Percentiles rank a stretch among this genome's conserved stretches.
Evolutionary conservation across 1,140 invertebrate species (phyloP).

Genomic region (Marisa cornuarietis): DNA sequence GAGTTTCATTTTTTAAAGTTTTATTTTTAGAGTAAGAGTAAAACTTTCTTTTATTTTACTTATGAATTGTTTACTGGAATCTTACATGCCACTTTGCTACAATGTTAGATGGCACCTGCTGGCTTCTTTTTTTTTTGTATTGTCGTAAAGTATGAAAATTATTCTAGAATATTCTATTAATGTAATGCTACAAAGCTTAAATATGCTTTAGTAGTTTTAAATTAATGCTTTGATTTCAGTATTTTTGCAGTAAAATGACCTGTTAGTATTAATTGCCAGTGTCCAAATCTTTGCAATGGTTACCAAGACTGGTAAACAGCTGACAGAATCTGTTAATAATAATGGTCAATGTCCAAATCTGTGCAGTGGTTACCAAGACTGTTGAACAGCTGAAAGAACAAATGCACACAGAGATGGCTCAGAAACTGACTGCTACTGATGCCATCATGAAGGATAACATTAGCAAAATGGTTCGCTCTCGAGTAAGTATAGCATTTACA

Average conservation of each 20-base stretch:
- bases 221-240: not conserved
- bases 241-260: not conserved
- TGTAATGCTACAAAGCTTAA: too few species aligned
- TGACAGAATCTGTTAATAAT: conserved; percentile 46
- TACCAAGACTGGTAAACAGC: conserved; percentile 71
- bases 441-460: conserved; percentile 81
- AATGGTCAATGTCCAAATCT: not conserved
- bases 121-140: too few species aligned
- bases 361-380: conserved; percentile 60
- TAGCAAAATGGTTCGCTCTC: conserved; percentile 78
- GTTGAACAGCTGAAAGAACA: conserved; percentile 76
- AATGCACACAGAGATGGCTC: conserved; percentile 76
- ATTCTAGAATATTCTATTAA: too few species aligned
- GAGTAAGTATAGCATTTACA: conserved; percentile 67
- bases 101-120: too few species aligned
- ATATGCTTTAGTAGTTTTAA: not conserved
- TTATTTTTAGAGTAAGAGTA: not conserved
- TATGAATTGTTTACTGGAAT: too few species aligned
- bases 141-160: too few species aligned
- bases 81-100: too few species aligned
- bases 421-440: conserved; percentile 79
- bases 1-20: not conserved
- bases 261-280: not conserved
- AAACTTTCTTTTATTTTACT: too few species aligned
- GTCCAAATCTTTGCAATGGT: conserved; percentile 54